Percentiles rank a stretch among this genome's conserved stretches.
Conservation (phyloP, 2,113 vertebrate species). For the Corythornis vintsioides region DNA sequence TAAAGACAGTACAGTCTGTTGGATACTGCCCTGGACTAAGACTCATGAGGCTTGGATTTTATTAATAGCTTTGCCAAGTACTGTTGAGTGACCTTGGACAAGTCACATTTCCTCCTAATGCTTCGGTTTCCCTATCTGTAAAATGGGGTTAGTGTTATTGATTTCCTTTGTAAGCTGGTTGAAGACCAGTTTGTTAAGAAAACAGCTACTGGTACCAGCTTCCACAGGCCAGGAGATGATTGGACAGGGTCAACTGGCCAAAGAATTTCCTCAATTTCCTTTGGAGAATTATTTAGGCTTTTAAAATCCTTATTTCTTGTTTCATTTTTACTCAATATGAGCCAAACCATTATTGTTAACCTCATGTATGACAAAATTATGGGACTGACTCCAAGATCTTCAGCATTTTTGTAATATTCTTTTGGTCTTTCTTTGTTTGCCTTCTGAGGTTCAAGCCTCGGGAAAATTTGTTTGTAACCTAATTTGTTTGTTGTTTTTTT, state of each 20-base stretch:
- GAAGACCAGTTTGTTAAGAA: conserved; percentile 1
- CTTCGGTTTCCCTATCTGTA: conserved; percentile 22
- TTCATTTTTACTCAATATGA: conserved; percentile 4
- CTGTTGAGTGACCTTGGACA: conserved; percentile 52
- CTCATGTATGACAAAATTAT: neutral
- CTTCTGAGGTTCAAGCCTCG: neutral
- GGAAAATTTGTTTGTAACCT: neutral
- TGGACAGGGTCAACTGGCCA: neutral
- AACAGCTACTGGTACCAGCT: neutral
- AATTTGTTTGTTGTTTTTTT: neutral
- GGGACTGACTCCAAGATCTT: neutral
- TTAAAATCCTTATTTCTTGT: neutral
- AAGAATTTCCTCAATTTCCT: neutral
- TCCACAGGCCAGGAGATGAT: neutral
- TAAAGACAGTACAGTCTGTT: conserved; percentile 51
- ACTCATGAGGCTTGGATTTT: conserved; percentile 47
- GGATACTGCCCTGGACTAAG: conserved; percentile 26
- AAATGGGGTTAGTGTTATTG: conserved; percentile 12
- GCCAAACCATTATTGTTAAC: neutral
- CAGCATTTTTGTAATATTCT: neutral
- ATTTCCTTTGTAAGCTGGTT: conserved; percentile 39
- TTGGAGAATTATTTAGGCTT: neutral
- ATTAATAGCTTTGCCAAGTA: conserved; percentile 59
- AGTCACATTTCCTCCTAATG: conserved; percentile 28
- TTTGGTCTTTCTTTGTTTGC: neutral